Conservation (phyloP, 2,113 vertebrate species). For the Pygoscelis antarcticus region DNA sequence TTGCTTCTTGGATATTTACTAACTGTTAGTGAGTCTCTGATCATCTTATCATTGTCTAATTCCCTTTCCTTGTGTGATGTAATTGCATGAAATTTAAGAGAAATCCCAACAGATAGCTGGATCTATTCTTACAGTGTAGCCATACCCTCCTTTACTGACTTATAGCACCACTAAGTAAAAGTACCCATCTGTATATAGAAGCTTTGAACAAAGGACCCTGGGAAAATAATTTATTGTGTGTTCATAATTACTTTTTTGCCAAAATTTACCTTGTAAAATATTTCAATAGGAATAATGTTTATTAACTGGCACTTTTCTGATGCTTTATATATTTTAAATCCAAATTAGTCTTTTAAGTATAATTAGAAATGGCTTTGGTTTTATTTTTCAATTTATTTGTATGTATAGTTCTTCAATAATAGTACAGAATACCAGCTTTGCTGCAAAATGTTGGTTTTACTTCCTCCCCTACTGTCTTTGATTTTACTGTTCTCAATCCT, state of each 20-base stretch:
- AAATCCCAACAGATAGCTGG: not conserved
- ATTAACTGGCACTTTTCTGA: slow-evolving; percentile 2
- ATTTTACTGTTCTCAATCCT: slow-evolving; percentile 56
- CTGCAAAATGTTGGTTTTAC: slow-evolving; percentile 37
- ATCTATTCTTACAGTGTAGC: not conserved
- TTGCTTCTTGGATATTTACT: not conserved
- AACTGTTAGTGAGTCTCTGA: not conserved
- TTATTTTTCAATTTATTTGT: slow-evolving; percentile 26
- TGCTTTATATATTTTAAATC: slow-evolving; percentile 27
- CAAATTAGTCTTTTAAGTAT: not conserved
- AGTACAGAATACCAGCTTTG: not conserved
- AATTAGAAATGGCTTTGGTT: slow-evolving; percentile 2
- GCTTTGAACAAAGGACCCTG: not conserved
- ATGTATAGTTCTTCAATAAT: not conserved
- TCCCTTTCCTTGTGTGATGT: slow-evolving; percentile 50
- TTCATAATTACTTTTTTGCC: not conserved
- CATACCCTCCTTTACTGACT: not conserved
- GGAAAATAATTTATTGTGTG: not conserved
- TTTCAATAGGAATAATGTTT: slow-evolving; percentile 8
- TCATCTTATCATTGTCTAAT: slow-evolving; percentile 58
- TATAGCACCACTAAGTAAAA: not conserved
- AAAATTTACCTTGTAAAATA: slow-evolving; percentile 7
- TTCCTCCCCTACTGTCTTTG: not conserved
- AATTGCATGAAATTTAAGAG: slow-evolving; percentile 70
- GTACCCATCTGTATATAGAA: not conserved